These are phyloP conservation scores for Desmodus rotundus DNA, from an alignment of 2,113 vertebrate genomes.

Conservation along the genomic window DNA sequence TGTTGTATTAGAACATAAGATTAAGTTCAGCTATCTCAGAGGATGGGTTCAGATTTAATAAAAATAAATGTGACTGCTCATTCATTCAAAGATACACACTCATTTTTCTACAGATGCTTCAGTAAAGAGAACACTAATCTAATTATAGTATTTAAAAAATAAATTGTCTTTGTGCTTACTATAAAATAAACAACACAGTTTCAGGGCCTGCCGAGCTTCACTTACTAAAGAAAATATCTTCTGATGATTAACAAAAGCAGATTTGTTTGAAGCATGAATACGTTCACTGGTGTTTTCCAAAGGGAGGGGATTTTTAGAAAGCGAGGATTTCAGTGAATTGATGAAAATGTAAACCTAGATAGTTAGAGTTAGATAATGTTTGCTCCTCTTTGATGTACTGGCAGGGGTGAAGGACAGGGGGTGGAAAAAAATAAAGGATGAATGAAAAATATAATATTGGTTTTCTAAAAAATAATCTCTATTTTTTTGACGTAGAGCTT, in stretches of 20 bases:
- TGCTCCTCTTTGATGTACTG: neutral
- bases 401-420: neutral
- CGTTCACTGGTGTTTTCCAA: neutral
- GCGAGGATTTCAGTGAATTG: neutral
- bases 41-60: constrained; percentile 81
- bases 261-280: constrained; percentile 54
- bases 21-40: constrained; percentile 75
- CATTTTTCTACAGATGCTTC: constrained; percentile 76
- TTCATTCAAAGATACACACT: constrained; percentile 75
- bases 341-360: constrained; percentile 1
- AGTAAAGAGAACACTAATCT: constrained; percentile 75
- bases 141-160: constrained; percentile 77
- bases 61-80: constrained; percentile 80
- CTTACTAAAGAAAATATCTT: constrained; percentile 61
- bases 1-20: constrained; percentile 76
- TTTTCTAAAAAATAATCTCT: neutral
- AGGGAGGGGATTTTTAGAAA: constrained; percentile 32
- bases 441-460: neutral
- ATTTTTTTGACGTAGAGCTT: neutral
- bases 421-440: neutral
- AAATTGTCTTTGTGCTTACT: constrained; percentile 61
- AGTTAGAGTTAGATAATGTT: constrained; percentile 36
- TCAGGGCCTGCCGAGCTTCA: neutral
- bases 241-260: constrained; percentile 37
- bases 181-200: constrained; percentile 65